A percentile compares a stretch with the other conserved stretches of the same genome.
phyloP scores from a whole-genome alignment of 1,140 invertebrate genomes.

The Eupristina koningsbergeri region DNA sequence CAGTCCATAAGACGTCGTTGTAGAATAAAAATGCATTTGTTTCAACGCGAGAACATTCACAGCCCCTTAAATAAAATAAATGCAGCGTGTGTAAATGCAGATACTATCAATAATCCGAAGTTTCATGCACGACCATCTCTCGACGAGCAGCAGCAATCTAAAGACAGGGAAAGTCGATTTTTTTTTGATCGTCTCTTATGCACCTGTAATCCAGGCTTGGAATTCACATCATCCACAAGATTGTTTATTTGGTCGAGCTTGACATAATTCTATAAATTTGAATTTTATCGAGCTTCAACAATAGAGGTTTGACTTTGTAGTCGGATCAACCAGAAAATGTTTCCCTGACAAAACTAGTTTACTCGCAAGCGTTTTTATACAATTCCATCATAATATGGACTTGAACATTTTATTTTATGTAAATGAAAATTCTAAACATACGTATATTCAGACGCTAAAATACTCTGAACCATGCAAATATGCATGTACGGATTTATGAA shows the following conservation, averaged over 20 bases:
- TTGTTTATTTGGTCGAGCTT: constrained; percentile 68
- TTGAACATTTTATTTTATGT: too few relatives aligned
- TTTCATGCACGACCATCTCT: constrained; percentile 27
- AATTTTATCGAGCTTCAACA: constrained; percentile 64
- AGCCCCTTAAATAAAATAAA: constrained; percentile 41
- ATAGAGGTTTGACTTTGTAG: constrained; percentile 33
- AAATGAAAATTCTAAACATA: not conserved
- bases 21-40: constrained; percentile 13
- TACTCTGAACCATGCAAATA: too few relatives aligned
- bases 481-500: too few relatives aligned
- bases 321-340: constrained; percentile 35
- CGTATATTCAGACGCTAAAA: too few relatives aligned
- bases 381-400: too few relatives aligned
- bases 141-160: constrained; percentile 48
- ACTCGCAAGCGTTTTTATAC: too few relatives aligned
- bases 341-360: constrained; percentile 17
- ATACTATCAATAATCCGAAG: not conserved
- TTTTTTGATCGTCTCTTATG: constrained; percentile 40
- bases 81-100: not conserved
- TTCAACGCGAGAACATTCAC: constrained; percentile 10
- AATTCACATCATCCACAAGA: constrained; percentile 53
- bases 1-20: not conserved
- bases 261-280: constrained; percentile 68
- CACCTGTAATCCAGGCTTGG: not conserved
- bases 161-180: constrained; percentile 47